Conservation (phyloP, 92 coral and sea anemone species). For the Porites cylindrica region DNA sequence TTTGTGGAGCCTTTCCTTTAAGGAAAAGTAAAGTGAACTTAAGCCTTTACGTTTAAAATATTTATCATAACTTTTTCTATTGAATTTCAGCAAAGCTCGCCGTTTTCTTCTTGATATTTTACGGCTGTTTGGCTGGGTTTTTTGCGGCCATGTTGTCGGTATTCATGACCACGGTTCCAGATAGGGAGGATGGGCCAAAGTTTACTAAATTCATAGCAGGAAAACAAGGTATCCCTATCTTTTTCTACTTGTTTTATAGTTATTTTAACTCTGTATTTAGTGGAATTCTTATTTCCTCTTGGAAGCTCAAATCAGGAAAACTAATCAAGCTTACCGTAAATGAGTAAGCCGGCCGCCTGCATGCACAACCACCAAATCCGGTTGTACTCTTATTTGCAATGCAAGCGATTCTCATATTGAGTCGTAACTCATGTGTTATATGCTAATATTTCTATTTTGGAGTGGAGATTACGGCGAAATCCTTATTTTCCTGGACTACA, state of each 20-base stretch:
- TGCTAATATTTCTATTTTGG: background rate
- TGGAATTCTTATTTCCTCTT: background rate
- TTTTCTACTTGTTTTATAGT: background rate
- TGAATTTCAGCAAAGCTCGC: conserved; percentile 84
- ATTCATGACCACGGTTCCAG: conserved; percentile 91
- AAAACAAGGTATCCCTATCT: conserved; percentile 73
- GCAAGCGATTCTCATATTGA: conserved; percentile 31
- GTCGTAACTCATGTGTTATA: conserved; percentile 12
- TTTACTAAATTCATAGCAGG: conserved; percentile 81
- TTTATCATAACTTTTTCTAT: background rate
- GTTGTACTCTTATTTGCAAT: conserved; percentile 71
- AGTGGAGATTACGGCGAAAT: background rate
- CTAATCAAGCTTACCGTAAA: background rate
- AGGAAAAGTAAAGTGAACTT: background rate
- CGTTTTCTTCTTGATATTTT: conserved; percentile 91
- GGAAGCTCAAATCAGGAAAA: conserved; percentile 28
- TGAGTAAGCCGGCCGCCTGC: conserved; percentile 10
- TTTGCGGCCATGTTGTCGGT: conserved; percentile 94
- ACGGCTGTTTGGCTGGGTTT: conserved; percentile 92
- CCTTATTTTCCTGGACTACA: background rate
- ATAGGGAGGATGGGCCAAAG: conserved; percentile 86
- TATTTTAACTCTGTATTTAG: background rate
- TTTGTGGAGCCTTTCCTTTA: conserved; percentile 5
- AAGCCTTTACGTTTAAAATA: background rate
- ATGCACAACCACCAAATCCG: conserved; percentile 44